These are phyloP conservation scores for Spodoptera littoralis DNA, from an alignment of 2,888 invertebrate genomes.

Conservation along the genomic window DNA sequence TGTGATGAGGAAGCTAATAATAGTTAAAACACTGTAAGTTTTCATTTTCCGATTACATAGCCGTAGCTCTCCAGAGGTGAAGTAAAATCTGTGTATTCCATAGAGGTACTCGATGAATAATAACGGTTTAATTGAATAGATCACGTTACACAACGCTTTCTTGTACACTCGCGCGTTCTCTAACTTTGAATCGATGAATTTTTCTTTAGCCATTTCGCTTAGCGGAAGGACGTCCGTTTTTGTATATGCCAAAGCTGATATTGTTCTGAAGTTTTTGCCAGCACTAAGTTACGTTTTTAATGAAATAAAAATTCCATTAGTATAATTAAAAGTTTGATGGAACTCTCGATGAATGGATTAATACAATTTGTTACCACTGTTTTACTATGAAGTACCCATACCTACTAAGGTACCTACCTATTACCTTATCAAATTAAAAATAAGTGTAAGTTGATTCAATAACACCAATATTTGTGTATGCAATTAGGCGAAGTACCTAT, in stretches of 20 bases:
- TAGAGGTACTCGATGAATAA: conserved; percentile 61
- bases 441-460: conserved; percentile 1
- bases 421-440: conserved; percentile 18
- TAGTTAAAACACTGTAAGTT: conserved; percentile 49
- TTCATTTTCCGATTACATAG: conserved; percentile 62
- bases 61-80: conserved; percentile 53
- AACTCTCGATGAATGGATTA: background rate
- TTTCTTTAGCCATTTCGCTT: conserved; percentile 25
- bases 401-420: background rate
- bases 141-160: conserved; percentile 46
- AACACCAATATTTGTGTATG: no score
- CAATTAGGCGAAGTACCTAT: no score
- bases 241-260: conserved; percentile 4
- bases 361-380: conserved; percentile 39
- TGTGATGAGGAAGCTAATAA: conserved; percentile 42
- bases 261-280: conserved; percentile 6
- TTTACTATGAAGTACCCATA: background rate
- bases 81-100: conserved; percentile 69
- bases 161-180: conserved; percentile 27
- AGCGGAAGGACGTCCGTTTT: conserved; percentile 10
- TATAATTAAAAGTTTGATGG: conserved; percentile 47
- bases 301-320: conserved; percentile 42
- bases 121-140: conserved; percentile 59
- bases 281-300: conserved; percentile 1
- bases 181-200: conserved; percentile 21